Evolutionary conservation across 2,888 invertebrate genomes (phyloP), one percentile per base, ranked within the genome.

Genomic region (Drosophila vallismaia): DNA sequence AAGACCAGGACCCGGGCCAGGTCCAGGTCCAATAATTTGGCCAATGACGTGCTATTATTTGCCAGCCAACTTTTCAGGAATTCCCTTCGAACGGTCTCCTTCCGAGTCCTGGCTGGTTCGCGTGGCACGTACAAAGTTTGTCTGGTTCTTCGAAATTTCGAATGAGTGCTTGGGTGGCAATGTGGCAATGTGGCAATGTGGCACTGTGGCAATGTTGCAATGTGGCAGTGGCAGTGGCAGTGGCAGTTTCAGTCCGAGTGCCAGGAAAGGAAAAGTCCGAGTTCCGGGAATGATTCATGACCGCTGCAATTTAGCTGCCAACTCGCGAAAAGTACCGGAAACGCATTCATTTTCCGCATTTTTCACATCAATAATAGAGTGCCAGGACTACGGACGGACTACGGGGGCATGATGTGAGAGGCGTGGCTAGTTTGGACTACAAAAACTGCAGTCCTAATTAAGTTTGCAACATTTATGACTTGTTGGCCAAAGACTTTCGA

Each of bases 391-490:
- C n/a, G 1, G 36, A n/a, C 28, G n/a, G n/a, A n/a, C n/a, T n/a
- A n/a, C n/a, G 28, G 5, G 36, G 6, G n/a, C n/a, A 5, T 19
- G n/a, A n/a, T 28, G 14, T 46, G 38, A 33, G 42, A 12, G 58
- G 45, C 33, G 45, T 40, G 48, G 31, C 14, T 45, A 59, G 49
- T 50, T 42, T 6, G 38, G 49, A 48, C 54, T 48, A 9, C 31
- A 19, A 36, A 29, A 48, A 59, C 69, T 63, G 79, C 71, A 66
- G 60, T 64, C 73, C 81, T 86, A 81, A 81, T 81, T 86, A 81
- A 80, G 86, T 86, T 80, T 83, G 71, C 74, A 80, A 86, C 86
- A 86, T 82, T 82, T 82, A 82, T 82, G 81, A 81, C 84, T 86
- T 73, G 71, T 72, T 86, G 68, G 86, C 76, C 74, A 63, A 75